These are phyloP conservation scores for Cantharis nigra DNA, from an alignment of 2,888 invertebrate genomes.

Conservation along the genomic window DNA sequence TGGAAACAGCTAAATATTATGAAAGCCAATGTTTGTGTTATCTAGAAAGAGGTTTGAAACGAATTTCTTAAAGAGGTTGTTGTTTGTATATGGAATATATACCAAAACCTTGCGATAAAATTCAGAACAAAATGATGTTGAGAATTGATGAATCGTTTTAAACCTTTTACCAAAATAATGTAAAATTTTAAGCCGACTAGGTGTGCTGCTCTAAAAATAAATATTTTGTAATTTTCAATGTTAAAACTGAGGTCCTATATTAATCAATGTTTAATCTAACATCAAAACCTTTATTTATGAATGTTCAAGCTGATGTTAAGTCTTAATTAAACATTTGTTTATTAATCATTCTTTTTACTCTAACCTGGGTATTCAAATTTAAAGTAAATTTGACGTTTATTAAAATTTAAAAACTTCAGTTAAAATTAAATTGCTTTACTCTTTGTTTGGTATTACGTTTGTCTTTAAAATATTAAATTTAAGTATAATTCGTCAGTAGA, in stretches of 20 bases:
- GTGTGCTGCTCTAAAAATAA: neutral
- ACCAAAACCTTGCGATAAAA: neutral
- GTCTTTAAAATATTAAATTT: neutral
- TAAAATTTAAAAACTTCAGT: neutral
- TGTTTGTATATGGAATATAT: neutral
- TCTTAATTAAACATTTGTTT: neutral
- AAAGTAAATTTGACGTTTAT: neutral
- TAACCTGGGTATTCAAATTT: neutral
- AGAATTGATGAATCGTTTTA: neutral
- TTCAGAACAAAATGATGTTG: neutral
- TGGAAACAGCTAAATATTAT: neutral
- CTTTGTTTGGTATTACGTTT: neutral
- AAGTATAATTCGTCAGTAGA: neutral
- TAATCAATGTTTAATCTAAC: neutral
- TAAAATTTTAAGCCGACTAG: neutral
- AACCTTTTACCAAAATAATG: neutral
- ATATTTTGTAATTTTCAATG: neutral
- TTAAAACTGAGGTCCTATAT: neutral
- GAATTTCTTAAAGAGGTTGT: neutral
- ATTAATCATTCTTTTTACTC: neutral
- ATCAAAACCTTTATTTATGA: neutral
- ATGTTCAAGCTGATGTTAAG: neutral
- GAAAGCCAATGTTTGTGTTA: neutral
- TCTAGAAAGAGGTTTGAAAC: neutral
- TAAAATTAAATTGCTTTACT: neutral